A percentile compares a stretch with the other conserved stretches of the same genome.
phyloP scores from a whole-genome alignment of 2,113 vertebrate species.

The Poeciliopsis prolifica region DNA sequence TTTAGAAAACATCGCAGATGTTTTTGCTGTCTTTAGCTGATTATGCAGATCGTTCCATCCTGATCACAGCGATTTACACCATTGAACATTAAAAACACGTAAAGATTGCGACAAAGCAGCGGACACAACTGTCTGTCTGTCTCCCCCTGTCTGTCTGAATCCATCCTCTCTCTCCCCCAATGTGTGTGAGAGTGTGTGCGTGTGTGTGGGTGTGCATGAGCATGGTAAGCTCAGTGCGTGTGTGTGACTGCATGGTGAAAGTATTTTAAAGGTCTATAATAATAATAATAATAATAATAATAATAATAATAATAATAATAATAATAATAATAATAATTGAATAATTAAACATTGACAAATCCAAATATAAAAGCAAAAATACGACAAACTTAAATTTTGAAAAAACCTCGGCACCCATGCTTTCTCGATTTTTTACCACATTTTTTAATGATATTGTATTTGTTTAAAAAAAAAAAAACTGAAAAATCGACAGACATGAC shows the following conservation, averaged over 20 bases:
- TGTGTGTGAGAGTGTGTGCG: too few relatives aligned
- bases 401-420: neutral
- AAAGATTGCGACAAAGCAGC: constrained; percentile 12
- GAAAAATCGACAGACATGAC: too few relatives aligned
- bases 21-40: constrained; percentile 14
- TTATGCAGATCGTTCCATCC: constrained; percentile 31
- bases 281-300: too few relatives aligned
- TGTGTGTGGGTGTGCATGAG: neutral
- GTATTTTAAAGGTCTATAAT: neutral
- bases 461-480: neutral
- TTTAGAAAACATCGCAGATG: constrained; percentile 39
- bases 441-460: neutral
- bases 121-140: constrained; percentile 34
- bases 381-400: neutral
- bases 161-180: neutral
- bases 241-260: neutral
- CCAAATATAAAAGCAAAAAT: too few relatives aligned
- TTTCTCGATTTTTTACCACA: neutral
- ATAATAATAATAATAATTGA: too few relatives aligned
- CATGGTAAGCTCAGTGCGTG: neutral
- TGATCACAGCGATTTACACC: constrained; percentile 26
- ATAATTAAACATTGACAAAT: too few relatives aligned
- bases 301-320: too few relatives aligned
- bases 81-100: constrained; percentile 8
- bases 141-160: constrained; percentile 10